Percentiles rank a stretch among this genome's conserved stretches.
These are phyloP conservation scores for Notodonta dromedarius DNA, from an alignment of 2,888 invertebrate species.

Conservation along the genomic window DNA sequence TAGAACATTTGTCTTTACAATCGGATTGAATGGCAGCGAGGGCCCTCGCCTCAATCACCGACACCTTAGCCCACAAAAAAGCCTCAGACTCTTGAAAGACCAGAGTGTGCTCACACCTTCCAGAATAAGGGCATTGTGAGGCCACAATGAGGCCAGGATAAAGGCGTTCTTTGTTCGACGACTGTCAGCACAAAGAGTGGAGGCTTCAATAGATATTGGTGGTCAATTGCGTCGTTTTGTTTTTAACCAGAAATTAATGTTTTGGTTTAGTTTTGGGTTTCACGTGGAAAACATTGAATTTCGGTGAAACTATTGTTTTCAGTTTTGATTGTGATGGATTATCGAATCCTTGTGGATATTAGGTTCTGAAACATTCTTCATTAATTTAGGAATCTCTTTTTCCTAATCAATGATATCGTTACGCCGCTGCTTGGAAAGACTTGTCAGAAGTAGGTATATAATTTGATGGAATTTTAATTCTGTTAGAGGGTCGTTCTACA, in stretches of 20 bases:
- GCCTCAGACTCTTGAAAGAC: constrained; percentile 33
- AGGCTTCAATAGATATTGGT: constrained; percentile 40
- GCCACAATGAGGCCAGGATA: constrained; percentile 49
- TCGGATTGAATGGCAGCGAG: constrained; percentile 1
- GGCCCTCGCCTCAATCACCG: constrained; percentile 23
- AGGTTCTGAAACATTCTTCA: too few species aligned
- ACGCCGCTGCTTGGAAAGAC: too few species aligned
- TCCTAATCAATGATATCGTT: too few species aligned
- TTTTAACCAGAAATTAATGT: constrained; percentile 1
- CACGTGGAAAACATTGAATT: constrained; percentile 4
- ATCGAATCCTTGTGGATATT: too few species aligned
- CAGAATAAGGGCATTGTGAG: constrained; percentile 51
- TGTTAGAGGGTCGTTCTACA: too few species aligned
- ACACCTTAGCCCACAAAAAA: constrained; percentile 38
- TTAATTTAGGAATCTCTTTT: too few species aligned
- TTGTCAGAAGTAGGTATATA: too few species aligned
- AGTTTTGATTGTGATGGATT: not conserved
- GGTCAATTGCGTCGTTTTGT: constrained; percentile 36
- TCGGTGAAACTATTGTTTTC: not conserved
- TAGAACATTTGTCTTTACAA: constrained; percentile 7
- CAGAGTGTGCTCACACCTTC: constrained; percentile 52
- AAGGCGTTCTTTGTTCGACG: constrained; percentile 40
- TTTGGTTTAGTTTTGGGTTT: constrained; percentile 9
- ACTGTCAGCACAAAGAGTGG: constrained; percentile 29
- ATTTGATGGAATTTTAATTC: too few species aligned